Base-by-base conservation (phyloP, 2,888 invertebrate species). In the Ophion ventricosus region DNA sequence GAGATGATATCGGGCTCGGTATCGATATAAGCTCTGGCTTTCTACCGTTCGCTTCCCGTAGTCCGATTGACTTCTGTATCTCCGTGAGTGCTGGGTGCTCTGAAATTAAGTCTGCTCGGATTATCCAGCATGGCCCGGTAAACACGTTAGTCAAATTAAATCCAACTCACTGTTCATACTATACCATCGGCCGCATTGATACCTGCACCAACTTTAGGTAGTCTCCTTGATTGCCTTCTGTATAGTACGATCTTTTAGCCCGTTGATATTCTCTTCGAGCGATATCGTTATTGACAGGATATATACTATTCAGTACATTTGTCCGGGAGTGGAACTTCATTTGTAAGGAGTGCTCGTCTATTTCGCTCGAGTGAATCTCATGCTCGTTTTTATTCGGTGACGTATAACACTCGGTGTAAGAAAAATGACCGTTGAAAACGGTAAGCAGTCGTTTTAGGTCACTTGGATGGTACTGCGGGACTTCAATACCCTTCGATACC, bases 1-100 rank as follows among this genome's bases (percentile, higher is more conserved):
- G 84, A 84, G 82, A 84, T 82, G 84, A 84, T 84, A 84, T 84
- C 81, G 78, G 8, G 56, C 69, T 79, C 54, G 70, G 84, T 84
- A 84, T 84, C 84, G 82, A 84, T 84, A 82, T 79, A 82, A 82
- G 79, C 79, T 67, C 67, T 29, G 72, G 79, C 66, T 72, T 84
- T 77, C 70, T 59, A 77, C 74, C 66, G 69, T 64, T 78, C 67
- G 83, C 73, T 78, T 81, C 66, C 84, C 75, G 70, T 75, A 76
- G 66, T 59, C 54, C 79, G 82, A 84, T 84, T 84, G 84, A 84
- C 84, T 84, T 82, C 79, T 79, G 70, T 84, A 70, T 70, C 67
- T 80, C 72, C 72, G 67, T 82, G 49, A 66, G 64, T 73, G 75
- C 49, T 76, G 75, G 79, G 79, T 79, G 79, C 79, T 67, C 67